Percentiles rank a stretch among this genome's conserved stretches.
phyloP scores from a whole-genome alignment of 1,140 invertebrate species.

The Drosophila arizonae region DNA sequence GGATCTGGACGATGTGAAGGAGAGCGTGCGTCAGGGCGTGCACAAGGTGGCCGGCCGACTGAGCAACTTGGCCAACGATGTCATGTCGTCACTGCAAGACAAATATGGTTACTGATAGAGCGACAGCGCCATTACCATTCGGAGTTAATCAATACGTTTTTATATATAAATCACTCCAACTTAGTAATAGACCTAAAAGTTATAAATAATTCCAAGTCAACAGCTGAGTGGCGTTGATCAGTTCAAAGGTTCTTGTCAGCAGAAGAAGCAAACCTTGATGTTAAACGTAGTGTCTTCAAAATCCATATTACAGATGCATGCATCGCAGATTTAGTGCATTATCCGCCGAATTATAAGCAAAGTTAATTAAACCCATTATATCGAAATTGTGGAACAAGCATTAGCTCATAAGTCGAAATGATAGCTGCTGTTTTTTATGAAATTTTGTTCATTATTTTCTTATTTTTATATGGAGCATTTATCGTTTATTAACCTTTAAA shows the following conservation, averaged over 20 bases:
- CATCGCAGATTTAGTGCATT: constrained; percentile 28
- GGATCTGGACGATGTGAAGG: constrained; percentile 93
- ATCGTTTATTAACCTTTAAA: constrained; percentile 22
- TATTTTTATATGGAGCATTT: constrained; percentile 26
- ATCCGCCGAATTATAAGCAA: constrained; percentile 23
- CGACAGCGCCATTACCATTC: constrained; percentile 1
- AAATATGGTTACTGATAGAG: constrained; percentile 85
- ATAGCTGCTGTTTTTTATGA: constrained; percentile 22
- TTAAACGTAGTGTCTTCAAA: constrained; percentile 58
- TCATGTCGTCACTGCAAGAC: constrained; percentile 96
- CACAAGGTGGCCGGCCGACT: constrained; percentile 97
- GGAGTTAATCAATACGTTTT: constrained; percentile 45
- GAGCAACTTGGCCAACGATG: constrained; percentile 96
- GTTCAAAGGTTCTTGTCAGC: constrained; percentile 33
- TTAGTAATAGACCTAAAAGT: constrained; percentile 50
- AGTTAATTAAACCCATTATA: constrained; percentile 19
- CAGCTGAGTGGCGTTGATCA: constrained; percentile 40
- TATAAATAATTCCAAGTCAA: constrained; percentile 63
- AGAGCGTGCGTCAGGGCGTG: constrained; percentile 97
- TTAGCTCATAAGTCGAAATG: constrained; percentile 33
- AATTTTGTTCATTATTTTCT: constrained; percentile 13
- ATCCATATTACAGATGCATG: constrained; percentile 23
- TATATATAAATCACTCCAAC: constrained; percentile 38
- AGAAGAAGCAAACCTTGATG: constrained; percentile 16
- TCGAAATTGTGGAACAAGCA: constrained; percentile 39